Percentiles rank a stretch among this genome's conserved stretches.
Evolutionary conservation across 23 tunicate genomes (phyloP).

Genomic region (Clavelina lepadiformis): DNA sequence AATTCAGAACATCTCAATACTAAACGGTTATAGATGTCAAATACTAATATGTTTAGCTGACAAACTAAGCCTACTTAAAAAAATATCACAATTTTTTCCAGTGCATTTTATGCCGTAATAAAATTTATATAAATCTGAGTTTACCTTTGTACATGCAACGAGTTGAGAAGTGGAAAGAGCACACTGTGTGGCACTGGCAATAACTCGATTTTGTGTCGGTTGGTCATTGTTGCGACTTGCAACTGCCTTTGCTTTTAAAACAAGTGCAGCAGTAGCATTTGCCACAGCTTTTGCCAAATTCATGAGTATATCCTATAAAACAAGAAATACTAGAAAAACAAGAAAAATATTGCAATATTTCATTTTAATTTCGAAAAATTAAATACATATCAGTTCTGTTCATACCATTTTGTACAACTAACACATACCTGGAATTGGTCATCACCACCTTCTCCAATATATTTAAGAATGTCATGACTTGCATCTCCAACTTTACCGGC

Average conservation of each 20-base stretch:
- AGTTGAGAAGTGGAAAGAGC: slow-evolving; percentile 88
- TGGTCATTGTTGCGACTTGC: slow-evolving; percentile 60
- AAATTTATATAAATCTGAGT: too few species aligned
- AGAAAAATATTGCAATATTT: too few species aligned
- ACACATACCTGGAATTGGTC: slow-evolving; percentile 79
- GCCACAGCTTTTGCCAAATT: slow-evolving; percentile 85
- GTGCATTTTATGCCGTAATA: too few species aligned
- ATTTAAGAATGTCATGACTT: slow-evolving; percentile 88
- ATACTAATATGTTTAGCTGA: too few species aligned
- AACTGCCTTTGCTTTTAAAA: slow-evolving; percentile 71
- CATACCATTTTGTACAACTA: background rate
- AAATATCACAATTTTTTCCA: too few species aligned
- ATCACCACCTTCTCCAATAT: slow-evolving; percentile 61
- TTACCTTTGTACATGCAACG: slow-evolving; percentile 93
- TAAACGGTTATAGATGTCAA: too few species aligned
- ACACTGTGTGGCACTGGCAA: slow-evolving; percentile 91
- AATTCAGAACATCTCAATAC: too few species aligned
- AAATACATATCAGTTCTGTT: background rate
- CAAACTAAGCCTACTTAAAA: too few species aligned
- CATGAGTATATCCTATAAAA: slow-evolving; percentile 82
- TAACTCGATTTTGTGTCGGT: slow-evolving; percentile 66
- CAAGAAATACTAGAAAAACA: background rate
- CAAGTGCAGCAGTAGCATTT: slow-evolving; percentile 88
- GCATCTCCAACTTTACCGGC: slow-evolving; percentile 97
- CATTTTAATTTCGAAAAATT: too few species aligned